Percentiles rank a stretch among this genome's conserved stretches.
Evolutionary conservation across 2,113 vertebrate species (phyloP).

Genomic region (Charina bottae): DNA sequence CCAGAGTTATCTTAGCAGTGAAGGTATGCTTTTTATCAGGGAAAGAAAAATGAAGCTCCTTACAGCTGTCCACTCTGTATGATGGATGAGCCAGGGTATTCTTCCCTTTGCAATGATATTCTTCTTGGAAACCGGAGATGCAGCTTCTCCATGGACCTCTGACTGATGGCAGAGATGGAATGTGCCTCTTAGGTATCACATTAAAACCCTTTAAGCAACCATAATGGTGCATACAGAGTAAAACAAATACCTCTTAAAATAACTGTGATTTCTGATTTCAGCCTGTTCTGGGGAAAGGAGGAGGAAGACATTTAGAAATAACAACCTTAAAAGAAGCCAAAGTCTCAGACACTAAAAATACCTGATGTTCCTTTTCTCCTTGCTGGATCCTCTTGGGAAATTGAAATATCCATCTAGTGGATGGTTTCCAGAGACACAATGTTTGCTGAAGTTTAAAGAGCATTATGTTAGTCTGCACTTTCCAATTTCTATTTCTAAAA

Average conservation of each 20-base stretch:
- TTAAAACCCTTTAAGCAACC: constrained; percentile 53
- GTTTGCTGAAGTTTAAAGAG: constrained; percentile 52
- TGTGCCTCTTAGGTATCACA: constrained; percentile 27
- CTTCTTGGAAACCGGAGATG: background rate
- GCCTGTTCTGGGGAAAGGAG: constrained; percentile 42
- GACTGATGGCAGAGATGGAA: background rate
- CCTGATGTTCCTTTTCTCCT: constrained; percentile 31
- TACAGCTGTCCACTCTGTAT: background rate
- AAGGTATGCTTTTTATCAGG: background rate
- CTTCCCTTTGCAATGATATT: background rate
- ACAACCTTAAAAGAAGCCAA: constrained; percentile 43
- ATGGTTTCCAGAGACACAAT: constrained; percentile 49
- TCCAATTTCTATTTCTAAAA: constrained; percentile 60
- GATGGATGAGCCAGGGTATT: background rate
- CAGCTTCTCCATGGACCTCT: background rate
- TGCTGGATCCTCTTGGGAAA: constrained; percentile 33
- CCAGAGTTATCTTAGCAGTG: background rate
- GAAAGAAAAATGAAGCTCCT: background rate
- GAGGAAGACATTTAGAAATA: constrained; percentile 26
- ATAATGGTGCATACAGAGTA: constrained; percentile 40
- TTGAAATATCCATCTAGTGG: constrained; percentile 35
- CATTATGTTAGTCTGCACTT: constrained; percentile 51
- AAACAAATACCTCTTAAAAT: constrained; percentile 37
- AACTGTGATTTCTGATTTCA: constrained; percentile 58
- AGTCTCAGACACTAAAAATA: constrained; percentile 18